phyloP scores from a whole-genome alignment of 2,113 vertebrate genomes.

The Turnix velox region DNA sequence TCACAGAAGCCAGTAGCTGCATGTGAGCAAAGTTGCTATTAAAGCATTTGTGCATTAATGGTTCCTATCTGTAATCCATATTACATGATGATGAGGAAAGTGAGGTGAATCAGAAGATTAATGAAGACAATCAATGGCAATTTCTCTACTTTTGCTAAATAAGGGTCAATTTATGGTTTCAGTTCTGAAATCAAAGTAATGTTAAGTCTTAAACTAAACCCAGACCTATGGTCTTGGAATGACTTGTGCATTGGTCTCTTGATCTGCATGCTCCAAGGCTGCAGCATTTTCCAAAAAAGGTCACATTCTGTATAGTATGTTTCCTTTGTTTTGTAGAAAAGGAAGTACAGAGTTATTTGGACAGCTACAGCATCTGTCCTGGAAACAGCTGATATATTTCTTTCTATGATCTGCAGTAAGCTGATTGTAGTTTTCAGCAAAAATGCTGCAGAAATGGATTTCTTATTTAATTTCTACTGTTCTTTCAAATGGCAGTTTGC shows the following conservation, averaged over 20 bases:
- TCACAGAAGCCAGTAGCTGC: constrained; percentile 26
- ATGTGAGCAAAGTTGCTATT: constrained; percentile 45
- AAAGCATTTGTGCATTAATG: constrained; percentile 54
- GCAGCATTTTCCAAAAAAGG: not conserved
- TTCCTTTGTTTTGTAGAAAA: constrained; percentile 17
- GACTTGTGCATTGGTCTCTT: not conserved
- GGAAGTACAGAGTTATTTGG: not conserved
- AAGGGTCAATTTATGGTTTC: constrained; percentile 63
- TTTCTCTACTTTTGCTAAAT: constrained; percentile 69
- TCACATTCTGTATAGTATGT: constrained; percentile 4
- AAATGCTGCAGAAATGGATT: constrained; percentile 71
- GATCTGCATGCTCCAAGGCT: not conserved
- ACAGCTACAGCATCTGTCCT: not conserved
- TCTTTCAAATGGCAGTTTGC: constrained; percentile 80
- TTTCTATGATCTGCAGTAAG: constrained; percentile 27
- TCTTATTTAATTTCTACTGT: constrained; percentile 86
- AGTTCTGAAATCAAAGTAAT: constrained; percentile 48
- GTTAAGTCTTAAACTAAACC: constrained; percentile 40
- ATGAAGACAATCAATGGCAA: constrained; percentile 72
- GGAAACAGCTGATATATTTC: constrained; percentile 28
- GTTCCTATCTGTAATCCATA: constrained; percentile 66
- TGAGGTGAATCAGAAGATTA: constrained; percentile 73
- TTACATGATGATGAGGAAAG: constrained; percentile 67
- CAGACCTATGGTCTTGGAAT: not conserved
- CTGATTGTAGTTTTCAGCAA: constrained; percentile 56